phyloP scores from a whole-genome alignment of 92 coral and sea anemone species.

The Actinostola sp. region DNA sequence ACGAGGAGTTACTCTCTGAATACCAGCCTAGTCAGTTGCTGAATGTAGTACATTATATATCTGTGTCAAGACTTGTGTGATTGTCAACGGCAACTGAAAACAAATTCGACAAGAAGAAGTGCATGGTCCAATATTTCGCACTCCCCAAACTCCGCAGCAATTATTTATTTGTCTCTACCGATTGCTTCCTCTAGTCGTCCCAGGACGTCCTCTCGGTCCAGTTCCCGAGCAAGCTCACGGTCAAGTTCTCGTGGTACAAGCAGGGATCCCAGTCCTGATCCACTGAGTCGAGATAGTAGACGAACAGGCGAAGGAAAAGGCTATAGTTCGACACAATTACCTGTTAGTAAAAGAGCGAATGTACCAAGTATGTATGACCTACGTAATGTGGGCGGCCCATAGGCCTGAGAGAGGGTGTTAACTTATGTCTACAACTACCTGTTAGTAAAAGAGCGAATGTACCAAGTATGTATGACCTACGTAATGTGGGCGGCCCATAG shows the following conservation, averaged over 20 bases:
- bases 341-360: slow-evolving; percentile 71
- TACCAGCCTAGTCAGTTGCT: too few relatives aligned
- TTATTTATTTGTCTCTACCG: too few relatives aligned
- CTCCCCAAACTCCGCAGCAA: too few relatives aligned
- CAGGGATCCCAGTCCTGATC: slow-evolving; percentile 91
- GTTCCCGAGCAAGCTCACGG: slow-evolving; percentile 95
- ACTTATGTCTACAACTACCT: slow-evolving; percentile 77
- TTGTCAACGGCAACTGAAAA: too few relatives aligned
- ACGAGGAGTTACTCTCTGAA: too few relatives aligned
- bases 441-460: slow-evolving; percentile 69
- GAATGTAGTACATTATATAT: too few relatives aligned
- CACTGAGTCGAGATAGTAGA: slow-evolving; percentile 59
- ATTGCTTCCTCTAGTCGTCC: slow-evolving; percentile 44
- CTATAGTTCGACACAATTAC: slow-evolving; percentile 74
- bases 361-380: slow-evolving; percentile 50
- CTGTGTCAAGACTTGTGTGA: too few relatives aligned
- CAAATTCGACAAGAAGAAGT: too few relatives aligned
- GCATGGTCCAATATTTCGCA: too few relatives aligned
- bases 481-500: background rate
- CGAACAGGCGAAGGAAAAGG: slow-evolving; percentile 72
- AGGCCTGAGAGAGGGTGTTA: too few relatives aligned
- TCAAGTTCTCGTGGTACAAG: slow-evolving; percentile 88
- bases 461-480: slow-evolving; percentile 45
- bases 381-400: background rate
- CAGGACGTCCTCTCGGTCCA: slow-evolving; percentile 80